Evolutionary conservation across 2,888 invertebrate genomes (phyloP).

Genomic region (Eristalis tenax): DNA sequence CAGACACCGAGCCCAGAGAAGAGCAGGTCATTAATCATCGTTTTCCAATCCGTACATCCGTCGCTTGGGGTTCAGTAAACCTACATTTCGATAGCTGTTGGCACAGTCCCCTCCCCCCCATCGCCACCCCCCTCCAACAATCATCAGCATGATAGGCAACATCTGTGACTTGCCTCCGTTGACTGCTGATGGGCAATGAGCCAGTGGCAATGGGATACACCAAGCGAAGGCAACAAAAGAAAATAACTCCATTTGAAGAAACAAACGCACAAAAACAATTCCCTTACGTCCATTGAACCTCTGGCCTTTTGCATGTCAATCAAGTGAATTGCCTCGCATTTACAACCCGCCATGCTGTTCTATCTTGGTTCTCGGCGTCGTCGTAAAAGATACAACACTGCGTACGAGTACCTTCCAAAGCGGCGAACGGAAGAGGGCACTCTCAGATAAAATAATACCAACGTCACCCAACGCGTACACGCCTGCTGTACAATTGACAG

Average conservation of each 20-base stretch:
- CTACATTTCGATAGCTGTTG: neutral
- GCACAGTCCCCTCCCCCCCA: neutral
- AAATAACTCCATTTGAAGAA: conserved; percentile 40
- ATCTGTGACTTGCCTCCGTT: neutral
- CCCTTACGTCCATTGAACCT: conserved; percentile 37
- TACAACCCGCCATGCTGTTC: conserved; percentile 17
- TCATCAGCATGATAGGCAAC: neutral
- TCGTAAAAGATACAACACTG: conserved; percentile 27
- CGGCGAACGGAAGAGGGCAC: conserved; percentile 54
- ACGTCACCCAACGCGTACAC: conserved; percentile 20
- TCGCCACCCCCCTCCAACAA: neutral
- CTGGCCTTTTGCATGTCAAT: conserved; percentile 65
- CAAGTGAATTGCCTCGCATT: conserved; percentile 59
- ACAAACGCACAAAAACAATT: neutral
- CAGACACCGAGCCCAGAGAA: neutral
- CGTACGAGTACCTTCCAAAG: conserved; percentile 6
- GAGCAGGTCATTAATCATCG: neutral
- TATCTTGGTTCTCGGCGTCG: neutral
- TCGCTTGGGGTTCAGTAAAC: neutral
- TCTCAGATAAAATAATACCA: conserved; percentile 52
- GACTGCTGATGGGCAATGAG: neutral
- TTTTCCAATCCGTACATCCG: neutral
- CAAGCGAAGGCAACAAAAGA: neutral
- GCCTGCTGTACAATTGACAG: conserved; percentile 58
- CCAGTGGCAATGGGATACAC: neutral